Conservation (phyloP, 2,888 invertebrate species). For the Synergus gifuensis region DNA sequence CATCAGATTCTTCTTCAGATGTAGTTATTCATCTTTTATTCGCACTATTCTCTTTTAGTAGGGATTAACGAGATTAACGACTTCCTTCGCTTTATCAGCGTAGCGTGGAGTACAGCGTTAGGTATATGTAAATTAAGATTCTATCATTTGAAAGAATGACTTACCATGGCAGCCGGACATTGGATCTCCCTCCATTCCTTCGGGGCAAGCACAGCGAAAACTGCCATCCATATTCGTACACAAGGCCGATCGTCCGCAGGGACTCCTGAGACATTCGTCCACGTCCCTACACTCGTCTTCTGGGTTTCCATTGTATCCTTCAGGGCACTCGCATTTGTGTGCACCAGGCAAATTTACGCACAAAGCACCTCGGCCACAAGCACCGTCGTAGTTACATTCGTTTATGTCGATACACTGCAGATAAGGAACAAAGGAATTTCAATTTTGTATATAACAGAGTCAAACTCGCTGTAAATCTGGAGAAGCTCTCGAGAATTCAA, state of each 20-base stretch:
- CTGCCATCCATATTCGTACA: constrained; percentile 90
- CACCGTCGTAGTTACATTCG: constrained; percentile 86
- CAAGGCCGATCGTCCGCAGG: constrained; percentile 89
- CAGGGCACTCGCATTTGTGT: constrained; percentile 90
- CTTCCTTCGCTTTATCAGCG: constrained; percentile 10
- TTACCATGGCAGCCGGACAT: constrained; percentile 87
- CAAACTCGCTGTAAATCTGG: too few relatives aligned
- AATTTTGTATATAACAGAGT: background rate
- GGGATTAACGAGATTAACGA: constrained; percentile 16
- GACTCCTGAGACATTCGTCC: constrained; percentile 86
- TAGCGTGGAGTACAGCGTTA: constrained; percentile 33
- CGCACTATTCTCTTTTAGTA: constrained; percentile 22
- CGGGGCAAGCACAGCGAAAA: constrained; percentile 89
- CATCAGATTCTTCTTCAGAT: background rate
- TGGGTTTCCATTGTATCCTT: constrained; percentile 90
- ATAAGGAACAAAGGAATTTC: background rate
- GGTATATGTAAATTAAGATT: constrained; percentile 29
- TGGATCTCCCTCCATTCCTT: constrained; percentile 90
- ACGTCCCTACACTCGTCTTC: constrained; percentile 86
- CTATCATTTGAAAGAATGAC: constrained; percentile 49
- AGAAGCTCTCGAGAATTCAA: background rate
- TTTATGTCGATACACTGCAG: constrained; percentile 89
- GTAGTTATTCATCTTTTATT: constrained; percentile 21
- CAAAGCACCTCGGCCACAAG: constrained; percentile 88
- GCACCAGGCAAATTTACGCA: constrained; percentile 90